Conservation (phyloP, 1,140 invertebrate species). For the Colletes latitarsis region DNA sequence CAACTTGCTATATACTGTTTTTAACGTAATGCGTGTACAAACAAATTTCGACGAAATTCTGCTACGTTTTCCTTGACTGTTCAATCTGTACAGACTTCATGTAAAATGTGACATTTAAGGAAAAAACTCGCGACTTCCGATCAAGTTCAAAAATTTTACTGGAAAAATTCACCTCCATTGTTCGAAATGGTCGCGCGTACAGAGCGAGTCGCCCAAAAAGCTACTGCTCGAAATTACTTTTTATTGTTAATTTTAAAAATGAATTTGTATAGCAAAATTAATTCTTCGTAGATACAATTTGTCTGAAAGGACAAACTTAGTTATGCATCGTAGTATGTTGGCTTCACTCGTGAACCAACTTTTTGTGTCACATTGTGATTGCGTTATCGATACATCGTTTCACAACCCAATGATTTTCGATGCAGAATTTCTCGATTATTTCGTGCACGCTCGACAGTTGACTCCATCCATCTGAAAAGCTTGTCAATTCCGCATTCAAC, state of each 20-base stretch:
- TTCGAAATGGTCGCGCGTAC: too few species aligned
- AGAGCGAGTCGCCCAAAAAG: too few species aligned
- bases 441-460: conserved; percentile 60
- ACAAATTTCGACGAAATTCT: conserved; percentile 40
- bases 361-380: too few species aligned
- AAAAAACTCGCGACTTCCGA: neutral
- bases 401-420: neutral
- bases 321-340: too few species aligned
- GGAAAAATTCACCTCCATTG: neutral
- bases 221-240: too few species aligned
- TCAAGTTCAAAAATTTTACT: neutral
- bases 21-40: conserved; percentile 17
- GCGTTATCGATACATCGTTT: too few species aligned
- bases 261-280: too few species aligned
- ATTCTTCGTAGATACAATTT: too few species aligned
- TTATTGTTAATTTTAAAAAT: too few species aligned
- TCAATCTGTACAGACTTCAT: neutral
- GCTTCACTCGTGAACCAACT: too few species aligned
- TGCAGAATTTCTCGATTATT: conserved; percentile 41
- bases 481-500: conserved; percentile 75
- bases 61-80: conserved; percentile 10
- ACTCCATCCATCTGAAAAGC: conserved; percentile 71
- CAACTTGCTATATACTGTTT: neutral
- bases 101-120: neutral
- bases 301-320: too few species aligned